These are phyloP conservation scores for Leuciscus waleckii DNA, from an alignment of 2,797 vertebrate genomes.

Conservation along the genomic window DNA sequence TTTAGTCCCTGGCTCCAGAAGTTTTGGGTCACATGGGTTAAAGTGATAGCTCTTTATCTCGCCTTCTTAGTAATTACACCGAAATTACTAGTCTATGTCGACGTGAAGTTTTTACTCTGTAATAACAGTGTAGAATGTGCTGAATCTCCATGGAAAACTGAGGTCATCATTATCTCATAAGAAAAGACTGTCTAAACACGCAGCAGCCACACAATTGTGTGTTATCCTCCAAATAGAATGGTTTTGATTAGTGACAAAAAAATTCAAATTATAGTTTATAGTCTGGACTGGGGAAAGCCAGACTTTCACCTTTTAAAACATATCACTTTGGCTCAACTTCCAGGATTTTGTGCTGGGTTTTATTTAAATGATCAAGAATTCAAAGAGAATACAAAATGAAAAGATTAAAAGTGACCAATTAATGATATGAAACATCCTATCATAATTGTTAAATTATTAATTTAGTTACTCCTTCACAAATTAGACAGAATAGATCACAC, in stretches of 20 bases:
- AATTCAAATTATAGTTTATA: slow-evolving; percentile 3
- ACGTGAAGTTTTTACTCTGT: slow-evolving; percentile 7
- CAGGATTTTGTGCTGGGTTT: not conserved
- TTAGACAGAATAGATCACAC: not conserved
- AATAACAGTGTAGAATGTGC: slow-evolving; percentile 28
- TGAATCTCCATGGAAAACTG: slow-evolving; percentile 6
- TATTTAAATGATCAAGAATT: not conserved
- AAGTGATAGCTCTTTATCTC: slow-evolving; percentile 5
- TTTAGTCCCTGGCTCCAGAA: not conserved
- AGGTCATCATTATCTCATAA: slow-evolving; percentile 22
- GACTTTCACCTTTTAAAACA: slow-evolving; percentile 38
- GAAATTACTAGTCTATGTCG: not conserved
- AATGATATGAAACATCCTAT: not conserved
- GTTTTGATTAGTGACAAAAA: slow-evolving; percentile 20
- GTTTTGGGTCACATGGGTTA: not conserved
- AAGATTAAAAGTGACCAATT: not conserved
- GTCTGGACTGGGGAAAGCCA: slow-evolving; percentile 18
- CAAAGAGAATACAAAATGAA: not conserved
- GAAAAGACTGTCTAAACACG: slow-evolving; percentile 25
- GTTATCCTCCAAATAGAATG: slow-evolving; percentile 16
- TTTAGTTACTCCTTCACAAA: not conserved
- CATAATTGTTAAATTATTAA: not conserved
- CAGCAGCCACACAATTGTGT: slow-evolving; percentile 15
- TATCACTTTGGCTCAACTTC: not conserved
- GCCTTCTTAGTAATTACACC: slow-evolving; percentile 20